Conservation (phyloP, 2,888 invertebrate species). For the Drosophila paramelanica region DNA sequence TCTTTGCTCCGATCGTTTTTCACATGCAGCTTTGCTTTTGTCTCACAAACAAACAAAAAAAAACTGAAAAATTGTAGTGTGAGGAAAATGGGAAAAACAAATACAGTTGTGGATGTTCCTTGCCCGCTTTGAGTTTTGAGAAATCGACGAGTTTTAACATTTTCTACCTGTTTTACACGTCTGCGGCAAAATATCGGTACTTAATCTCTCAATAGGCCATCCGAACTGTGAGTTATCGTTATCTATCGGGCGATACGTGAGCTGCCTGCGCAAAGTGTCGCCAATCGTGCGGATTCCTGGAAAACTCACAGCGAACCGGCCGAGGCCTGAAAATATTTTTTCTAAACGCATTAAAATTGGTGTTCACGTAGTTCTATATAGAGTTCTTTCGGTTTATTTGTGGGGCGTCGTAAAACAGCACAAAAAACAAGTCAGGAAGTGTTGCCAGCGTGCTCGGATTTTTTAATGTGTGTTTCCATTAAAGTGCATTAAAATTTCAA, state of each 20-base stretch:
- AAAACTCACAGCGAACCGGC: conserved; percentile 20
- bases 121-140: conserved; percentile 38
- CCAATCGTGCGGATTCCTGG: conserved; percentile 50
- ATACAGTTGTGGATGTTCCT: conserved; percentile 34
- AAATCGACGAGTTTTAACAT: conserved; percentile 21
- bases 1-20: conserved; percentile 21
- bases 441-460: conserved; percentile 58
- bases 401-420: conserved; percentile 7
- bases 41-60: neutral
- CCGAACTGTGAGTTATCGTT: conserved; percentile 32
- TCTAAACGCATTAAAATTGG: conserved; percentile 2
- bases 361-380: conserved; percentile 12
- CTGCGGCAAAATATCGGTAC: conserved; percentile 16
- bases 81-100: conserved; percentile 64
- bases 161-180: conserved; percentile 67
- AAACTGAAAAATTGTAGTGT: conserved; percentile 3
- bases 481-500: conserved; percentile 57
- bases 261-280: conserved; percentile 45
- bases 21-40: conserved; percentile 35
- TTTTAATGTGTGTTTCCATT: conserved; percentile 63
- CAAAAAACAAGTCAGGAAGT: conserved; percentile 36
- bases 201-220: conserved; percentile 37
- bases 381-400: conserved; percentile 3
- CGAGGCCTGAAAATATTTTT: conserved; percentile 30
- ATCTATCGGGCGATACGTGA: conserved; percentile 51